Conservation (phyloP, 53 echinoderm and acorn worm species). For the Temnopleurus reevesii region DNA sequence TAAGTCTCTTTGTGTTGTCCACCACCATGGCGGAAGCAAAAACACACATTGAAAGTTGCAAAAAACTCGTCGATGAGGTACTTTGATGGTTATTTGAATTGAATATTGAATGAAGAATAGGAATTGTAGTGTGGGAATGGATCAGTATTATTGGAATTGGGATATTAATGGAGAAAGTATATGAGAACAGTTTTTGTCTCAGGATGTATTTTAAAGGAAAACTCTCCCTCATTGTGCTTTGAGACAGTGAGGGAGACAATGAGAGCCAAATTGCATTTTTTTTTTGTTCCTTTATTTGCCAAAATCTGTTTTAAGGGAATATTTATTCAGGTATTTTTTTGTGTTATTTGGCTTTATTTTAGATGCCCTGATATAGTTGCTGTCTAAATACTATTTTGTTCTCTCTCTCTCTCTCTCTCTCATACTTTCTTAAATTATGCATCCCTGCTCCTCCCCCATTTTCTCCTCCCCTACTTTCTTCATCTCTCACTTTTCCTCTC, state of each 20-base stretch:
- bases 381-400: background rate
- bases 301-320: background rate
- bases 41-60: background rate
- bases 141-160: slow-evolving; percentile 1
- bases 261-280: background rate
- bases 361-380: background rate
- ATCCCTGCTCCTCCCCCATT: background rate
- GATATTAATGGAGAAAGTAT: background rate
- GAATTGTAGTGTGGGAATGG: background rate
- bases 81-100: background rate
- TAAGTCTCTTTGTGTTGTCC: no score
- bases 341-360: background rate
- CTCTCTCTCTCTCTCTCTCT: background rate
- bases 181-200: background rate
- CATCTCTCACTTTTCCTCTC: background rate
- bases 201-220: background rate
- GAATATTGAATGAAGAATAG: background rate
- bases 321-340: background rate
- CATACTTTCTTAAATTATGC: background rate
- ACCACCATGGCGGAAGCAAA: no score
- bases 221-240: slow-evolving; percentile 2
- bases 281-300: background rate
- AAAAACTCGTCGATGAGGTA: no score
- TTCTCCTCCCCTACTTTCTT: slow-evolving; percentile 8
- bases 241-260: background rate